Evolutionary conservation across 2,797 vertebrate genomes (phyloP).

Genomic region (Phataginus tetradactyla): DNA sequence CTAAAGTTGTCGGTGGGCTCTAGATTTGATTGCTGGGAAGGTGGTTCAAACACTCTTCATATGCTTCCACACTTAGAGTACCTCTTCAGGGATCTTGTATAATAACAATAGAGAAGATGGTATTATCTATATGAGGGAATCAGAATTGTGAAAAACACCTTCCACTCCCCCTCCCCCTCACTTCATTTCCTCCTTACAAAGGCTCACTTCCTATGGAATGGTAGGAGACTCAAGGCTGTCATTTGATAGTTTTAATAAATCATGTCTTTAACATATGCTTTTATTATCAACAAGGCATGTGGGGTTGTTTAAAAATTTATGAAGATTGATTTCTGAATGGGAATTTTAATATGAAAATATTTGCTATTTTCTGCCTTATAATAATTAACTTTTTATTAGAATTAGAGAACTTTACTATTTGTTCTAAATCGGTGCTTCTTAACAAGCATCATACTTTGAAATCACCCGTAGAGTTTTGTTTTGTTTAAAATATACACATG

Average conservation of each 20-base stretch:
- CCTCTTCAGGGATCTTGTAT: neutral
- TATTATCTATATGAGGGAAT: neutral
- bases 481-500: no score
- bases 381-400: neutral
- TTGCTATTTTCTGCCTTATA: neutral
- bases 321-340: neutral
- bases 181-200: neutral
- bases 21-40: neutral
- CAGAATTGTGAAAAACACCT: neutral
- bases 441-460: neutral
- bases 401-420: neutral
- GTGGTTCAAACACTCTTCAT: neutral
- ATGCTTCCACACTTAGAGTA: neutral
- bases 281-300: neutral
- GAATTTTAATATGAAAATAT: conserved; percentile 19
- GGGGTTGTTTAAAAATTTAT: neutral
- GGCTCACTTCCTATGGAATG: neutral
- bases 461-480: neutral
- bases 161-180: neutral
- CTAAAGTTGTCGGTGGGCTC: neutral
- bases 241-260: neutral
- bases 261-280: neutral
- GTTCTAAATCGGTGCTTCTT: neutral
- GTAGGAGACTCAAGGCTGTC: neutral
- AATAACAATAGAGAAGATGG: neutral